Conservation (phyloP, 2,113 vertebrate species). For the Anser cygnoides region DNA sequence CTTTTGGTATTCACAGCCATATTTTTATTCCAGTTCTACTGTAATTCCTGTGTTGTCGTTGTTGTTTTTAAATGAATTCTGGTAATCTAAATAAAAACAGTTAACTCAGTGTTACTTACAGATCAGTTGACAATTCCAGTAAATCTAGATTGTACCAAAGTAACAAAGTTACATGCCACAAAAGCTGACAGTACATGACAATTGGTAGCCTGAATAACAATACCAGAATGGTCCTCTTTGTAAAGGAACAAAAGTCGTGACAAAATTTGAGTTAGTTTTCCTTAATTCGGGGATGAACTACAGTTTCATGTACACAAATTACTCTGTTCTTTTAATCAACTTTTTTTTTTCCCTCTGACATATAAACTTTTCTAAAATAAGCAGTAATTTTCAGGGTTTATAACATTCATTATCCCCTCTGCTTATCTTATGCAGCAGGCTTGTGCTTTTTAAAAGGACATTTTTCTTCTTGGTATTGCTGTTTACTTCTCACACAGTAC, state of each 20-base stretch:
- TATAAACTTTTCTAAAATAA: conserved; percentile 65
- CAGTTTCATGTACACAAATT: not conserved
- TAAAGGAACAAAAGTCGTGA: not conserved
- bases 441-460: conserved; percentile 49
- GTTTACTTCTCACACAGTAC: conserved; percentile 67
- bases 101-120: not conserved
- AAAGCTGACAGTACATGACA: not conserved
- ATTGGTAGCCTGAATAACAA: not conserved
- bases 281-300: not conserved
- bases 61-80: not conserved
- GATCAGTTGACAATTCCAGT: not conserved
- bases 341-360: conserved; percentile 32
- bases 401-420: conserved; percentile 66
- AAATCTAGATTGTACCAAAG: not conserved
- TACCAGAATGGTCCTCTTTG: not conserved
- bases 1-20: not conserved
- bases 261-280: not conserved
- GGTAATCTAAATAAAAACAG: not conserved
- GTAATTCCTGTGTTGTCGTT: not conserved
- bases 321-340: conserved; percentile 49
- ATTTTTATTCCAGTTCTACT: not conserved
- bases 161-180: not conserved
- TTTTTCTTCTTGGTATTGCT: conserved; percentile 64
- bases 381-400: conserved; percentile 66
- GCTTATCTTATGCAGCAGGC: conserved; percentile 65